Conservation (phyloP, 2,888 invertebrate species). For the Hyposoter dolosus region DNA sequence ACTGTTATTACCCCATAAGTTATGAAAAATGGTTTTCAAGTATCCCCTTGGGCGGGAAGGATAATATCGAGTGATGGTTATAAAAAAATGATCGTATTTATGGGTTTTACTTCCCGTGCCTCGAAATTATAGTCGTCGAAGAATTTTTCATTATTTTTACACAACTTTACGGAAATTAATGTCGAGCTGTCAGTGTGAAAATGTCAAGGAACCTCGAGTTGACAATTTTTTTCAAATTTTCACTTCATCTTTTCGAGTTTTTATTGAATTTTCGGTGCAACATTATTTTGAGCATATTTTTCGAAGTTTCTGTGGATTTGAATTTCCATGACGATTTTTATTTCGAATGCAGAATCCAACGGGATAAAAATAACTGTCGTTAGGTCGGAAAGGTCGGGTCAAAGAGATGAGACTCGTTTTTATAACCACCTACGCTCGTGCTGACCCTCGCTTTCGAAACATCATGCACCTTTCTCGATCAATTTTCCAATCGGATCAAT, state of each 20-base stretch:
- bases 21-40: neutral
- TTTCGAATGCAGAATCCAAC: neutral
- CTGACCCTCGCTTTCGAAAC: neutral
- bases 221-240: neutral
- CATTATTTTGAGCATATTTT: neutral
- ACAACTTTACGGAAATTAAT: neutral
- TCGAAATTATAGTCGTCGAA: conserved; percentile 11
- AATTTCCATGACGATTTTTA: neutral
- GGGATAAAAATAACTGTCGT: neutral
- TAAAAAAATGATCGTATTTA: neutral
- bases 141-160: neutral
- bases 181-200: conserved; percentile 10
- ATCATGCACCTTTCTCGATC: neutral
- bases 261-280: neutral
- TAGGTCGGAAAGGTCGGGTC: conserved; percentile 60
- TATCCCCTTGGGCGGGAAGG: neutral
- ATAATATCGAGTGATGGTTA: neutral
- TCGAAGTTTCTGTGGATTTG: neutral
- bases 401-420: conserved; percentile 56
- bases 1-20: neutral
- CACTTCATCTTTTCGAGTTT: neutral
- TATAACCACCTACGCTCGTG: conserved; percentile 44
- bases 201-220: neutral
- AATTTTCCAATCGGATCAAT: neutral
- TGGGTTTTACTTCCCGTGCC: neutral